phyloP scores from a whole-genome alignment of 2,888 invertebrate species.

The Graphium colonna region DNA sequence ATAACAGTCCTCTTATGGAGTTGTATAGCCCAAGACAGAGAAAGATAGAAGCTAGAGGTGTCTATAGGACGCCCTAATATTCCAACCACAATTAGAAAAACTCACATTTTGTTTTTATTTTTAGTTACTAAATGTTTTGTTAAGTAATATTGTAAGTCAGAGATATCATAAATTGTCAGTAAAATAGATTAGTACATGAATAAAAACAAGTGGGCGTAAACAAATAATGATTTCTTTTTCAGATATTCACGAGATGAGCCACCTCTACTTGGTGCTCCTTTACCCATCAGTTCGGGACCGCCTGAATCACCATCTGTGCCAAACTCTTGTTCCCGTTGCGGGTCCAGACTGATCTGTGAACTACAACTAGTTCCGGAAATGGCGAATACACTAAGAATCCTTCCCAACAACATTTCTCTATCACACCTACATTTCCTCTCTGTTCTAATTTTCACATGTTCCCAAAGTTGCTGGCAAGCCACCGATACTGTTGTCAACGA shows the following conservation, averaged over 20 bases:
- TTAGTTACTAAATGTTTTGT: no score
- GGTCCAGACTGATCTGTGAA: constrained; percentile 87
- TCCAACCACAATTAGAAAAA: no score
- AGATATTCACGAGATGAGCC: constrained; percentile 88
- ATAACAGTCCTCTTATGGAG: no score
- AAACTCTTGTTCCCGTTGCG: constrained; percentile 83
- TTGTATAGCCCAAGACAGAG: no score
- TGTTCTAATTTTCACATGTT: constrained; percentile 91
- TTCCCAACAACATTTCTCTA: constrained; percentile 69
- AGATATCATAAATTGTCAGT: no score
- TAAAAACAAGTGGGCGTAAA: no score
- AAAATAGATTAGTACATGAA: no score
- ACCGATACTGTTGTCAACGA: constrained; percentile 85
- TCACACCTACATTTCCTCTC: constrained; percentile 90
- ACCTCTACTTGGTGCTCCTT: constrained; percentile 85
- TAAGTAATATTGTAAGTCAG: no score
- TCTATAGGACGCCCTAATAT: no score
- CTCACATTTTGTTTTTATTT: no score
- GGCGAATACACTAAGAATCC: constrained; percentile 84
- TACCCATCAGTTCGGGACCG: constrained; percentile 63
- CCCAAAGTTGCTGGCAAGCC: constrained; percentile 90
- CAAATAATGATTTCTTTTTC: no score
- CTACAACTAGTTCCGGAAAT: constrained; percentile 91
- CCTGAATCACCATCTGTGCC: constrained; percentile 55
- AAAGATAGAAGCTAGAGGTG: no score